phyloP scores from a whole-genome alignment of 2,113 vertebrate species.

The Pseudolaguvia tuberculata region DNA sequence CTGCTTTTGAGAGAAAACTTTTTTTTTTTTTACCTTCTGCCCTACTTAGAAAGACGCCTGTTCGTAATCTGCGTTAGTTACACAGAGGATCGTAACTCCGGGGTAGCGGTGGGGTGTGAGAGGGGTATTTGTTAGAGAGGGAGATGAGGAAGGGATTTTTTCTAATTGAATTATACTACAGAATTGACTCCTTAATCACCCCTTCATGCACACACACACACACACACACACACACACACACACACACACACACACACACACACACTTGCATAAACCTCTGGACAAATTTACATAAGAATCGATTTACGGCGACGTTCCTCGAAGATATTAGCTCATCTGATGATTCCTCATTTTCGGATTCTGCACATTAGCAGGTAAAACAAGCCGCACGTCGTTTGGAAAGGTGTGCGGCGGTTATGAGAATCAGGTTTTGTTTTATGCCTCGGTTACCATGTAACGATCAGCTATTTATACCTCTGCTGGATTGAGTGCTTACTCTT shows the following conservation, averaged over 20 bases:
- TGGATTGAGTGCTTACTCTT: slow-evolving; percentile 62
- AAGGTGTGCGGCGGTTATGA: slow-evolving; percentile 45
- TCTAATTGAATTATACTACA: slow-evolving; percentile 45
- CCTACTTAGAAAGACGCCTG: slow-evolving; percentile 44
- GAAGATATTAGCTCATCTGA: slow-evolving; percentile 28
- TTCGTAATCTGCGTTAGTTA: slow-evolving; percentile 51
- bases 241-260: too few relatives aligned
- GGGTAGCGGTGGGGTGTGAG: slow-evolving; percentile 9
- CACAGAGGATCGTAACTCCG: slow-evolving; percentile 44
- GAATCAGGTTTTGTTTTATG: slow-evolving; percentile 75
- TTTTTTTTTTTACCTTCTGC: slow-evolving; percentile 30
- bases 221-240: too few relatives aligned
- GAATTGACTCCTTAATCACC: slow-evolving; percentile 45
- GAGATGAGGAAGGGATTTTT: background rate
- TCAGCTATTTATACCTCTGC: slow-evolving; percentile 73
- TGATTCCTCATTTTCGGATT: slow-evolving; percentile 16
- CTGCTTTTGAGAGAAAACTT: slow-evolving; percentile 40
- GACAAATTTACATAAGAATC: slow-evolving; percentile 43
- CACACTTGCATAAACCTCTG: slow-evolving; percentile 22
- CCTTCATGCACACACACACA: slow-evolving; percentile 25
- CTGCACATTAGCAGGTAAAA: slow-evolving; percentile 27
- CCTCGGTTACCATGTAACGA: slow-evolving; percentile 68
- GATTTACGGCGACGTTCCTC: slow-evolving; percentile 24
- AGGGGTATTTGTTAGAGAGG: background rate
- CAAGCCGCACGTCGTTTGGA: slow-evolving; percentile 5